Evolutionary conservation across 1,140 invertebrate genomes (phyloP), one percentile per base, ranked within the genome.

Genomic region (Hyles euphorbiae): DNA sequence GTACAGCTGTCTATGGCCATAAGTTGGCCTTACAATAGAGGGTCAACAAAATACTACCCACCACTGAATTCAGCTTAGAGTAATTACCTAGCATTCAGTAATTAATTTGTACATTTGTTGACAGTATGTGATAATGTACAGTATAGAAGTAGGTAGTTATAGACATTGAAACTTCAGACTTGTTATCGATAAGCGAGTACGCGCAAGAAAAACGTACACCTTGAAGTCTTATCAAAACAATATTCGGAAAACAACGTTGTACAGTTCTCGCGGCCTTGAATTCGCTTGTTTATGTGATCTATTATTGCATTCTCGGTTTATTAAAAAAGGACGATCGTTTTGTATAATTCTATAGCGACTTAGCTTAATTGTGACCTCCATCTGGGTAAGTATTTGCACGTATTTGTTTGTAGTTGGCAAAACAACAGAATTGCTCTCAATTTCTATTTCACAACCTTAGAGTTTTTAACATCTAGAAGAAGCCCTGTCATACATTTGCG

Each of bases 151-250:
- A 11, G 5, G 47, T 40, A 40, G 50, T 12, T 34, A 34, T 44
- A 57, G 62, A 61, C 60, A 63, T 67, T 63, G 56, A 58, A 62
- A 60, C 50, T 70, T 63, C 62, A 69, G 49, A 63, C 51, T 54
- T 64, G 66, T 72, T 70, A 70, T 65, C 67, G 71, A 76, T 74
- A 76, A 73, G 62, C 60, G 53, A 58, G 59, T 56, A 52, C 56
- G 71, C 56, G 64, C 63, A 62, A 74, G 60, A 63, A 72, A 70
- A 63, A 53, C 70, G 59, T 48, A 57, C 68, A 72, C 73, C 69
- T 78, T 77, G 69, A 74, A 72, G 63, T 70, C 67, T 79, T 81
- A 78, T 79, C 79, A 78, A 73, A 72, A 76, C 68, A 78, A 74
- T 81, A 65, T 75, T 68, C 58, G 64, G 63, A 76, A 78, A 74